phyloP scores from a whole-genome alignment of 2,888 invertebrate species.

The Idaea biselata region DNA sequence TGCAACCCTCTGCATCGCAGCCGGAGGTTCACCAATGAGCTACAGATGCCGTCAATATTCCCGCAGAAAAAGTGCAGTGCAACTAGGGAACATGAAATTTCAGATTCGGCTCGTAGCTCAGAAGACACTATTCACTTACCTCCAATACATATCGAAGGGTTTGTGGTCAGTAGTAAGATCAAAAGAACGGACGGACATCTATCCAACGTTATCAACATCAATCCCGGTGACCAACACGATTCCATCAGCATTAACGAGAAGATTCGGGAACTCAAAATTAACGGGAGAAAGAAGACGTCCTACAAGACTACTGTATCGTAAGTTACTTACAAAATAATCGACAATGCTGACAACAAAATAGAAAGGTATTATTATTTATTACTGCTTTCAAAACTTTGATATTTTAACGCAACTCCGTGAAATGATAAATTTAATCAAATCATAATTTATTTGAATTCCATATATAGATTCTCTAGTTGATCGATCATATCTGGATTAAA shows the following conservation, averaged over 20 bases:
- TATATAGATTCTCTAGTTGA: too few species aligned
- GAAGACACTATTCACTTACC: constrained; percentile 46
- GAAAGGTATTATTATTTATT: too few species aligned
- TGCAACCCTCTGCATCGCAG: too few species aligned
- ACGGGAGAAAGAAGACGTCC: constrained; percentile 24
- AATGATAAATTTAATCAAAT: too few species aligned
- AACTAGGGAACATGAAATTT: neutral
- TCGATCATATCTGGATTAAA: too few species aligned
- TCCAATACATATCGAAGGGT: constrained; percentile 54
- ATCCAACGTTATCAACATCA: constrained; percentile 12
- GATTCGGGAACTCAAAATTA: constrained; percentile 60
- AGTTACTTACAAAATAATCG: constrained; percentile 17
- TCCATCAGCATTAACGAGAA: constrained; percentile 58
- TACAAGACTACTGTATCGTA: constrained; percentile 29
- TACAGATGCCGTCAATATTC: too few species aligned
- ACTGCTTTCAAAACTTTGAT: neutral
- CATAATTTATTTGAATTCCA: too few species aligned
- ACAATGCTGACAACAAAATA: too few species aligned
- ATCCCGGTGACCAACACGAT: constrained; percentile 22
- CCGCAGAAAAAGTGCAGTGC: too few species aligned
- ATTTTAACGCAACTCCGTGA: too few species aligned
- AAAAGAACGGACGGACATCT: constrained; percentile 15
- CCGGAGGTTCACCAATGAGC: too few species aligned
- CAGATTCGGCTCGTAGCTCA: constrained; percentile 27
- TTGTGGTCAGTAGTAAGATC: constrained; percentile 29